A percentile compares a stretch with the other conserved stretches of the same genome.
Evolutionary conservation across 2,888 invertebrate genomes (phyloP).

Genomic region (Ellobium chinense): DNA sequence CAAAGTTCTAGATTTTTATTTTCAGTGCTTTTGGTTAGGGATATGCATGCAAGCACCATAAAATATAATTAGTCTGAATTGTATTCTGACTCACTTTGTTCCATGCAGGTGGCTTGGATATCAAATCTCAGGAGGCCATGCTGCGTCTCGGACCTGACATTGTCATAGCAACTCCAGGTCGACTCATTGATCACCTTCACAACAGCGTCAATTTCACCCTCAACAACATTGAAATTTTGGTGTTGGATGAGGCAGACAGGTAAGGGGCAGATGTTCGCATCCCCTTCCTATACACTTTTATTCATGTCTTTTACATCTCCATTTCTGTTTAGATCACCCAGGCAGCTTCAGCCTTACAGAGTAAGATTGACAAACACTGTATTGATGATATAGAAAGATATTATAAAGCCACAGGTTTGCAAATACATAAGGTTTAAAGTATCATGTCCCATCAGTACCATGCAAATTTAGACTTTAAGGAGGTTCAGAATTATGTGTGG

Average conservation of each 20-base stretch:
- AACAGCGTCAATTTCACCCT: slow-evolving; percentile 95
- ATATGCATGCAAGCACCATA: neutral
- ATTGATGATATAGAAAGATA: too few species aligned
- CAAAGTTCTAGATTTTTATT: neutral
- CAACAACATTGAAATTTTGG: slow-evolving; percentile 92
- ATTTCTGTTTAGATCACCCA: too few species aligned
- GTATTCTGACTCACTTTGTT: neutral
- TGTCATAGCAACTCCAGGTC: slow-evolving; percentile 98
- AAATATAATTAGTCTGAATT: neutral
- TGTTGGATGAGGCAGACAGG: slow-evolving; percentile 89
- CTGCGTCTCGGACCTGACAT: slow-evolving; percentile 93
- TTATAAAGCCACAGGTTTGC: too few species aligned
- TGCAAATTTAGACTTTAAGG: too few species aligned
- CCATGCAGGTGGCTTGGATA: slow-evolving; percentile 81
- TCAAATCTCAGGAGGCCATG: slow-evolving; percentile 81
- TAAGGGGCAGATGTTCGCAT: too few species aligned
- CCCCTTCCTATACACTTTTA: too few species aligned
- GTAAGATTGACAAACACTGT: too few species aligned
- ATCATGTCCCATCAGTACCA: too few species aligned
- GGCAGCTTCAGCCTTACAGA: too few species aligned
- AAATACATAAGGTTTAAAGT: too few species aligned
- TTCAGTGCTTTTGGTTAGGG: neutral
- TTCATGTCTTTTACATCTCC: too few species aligned
- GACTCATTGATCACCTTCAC: slow-evolving; percentile 97
- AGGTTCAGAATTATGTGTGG: too few species aligned